Evolutionary conservation across 2,113 vertebrate genomes (phyloP).

Genomic region (Eclectus roratus): DNA sequence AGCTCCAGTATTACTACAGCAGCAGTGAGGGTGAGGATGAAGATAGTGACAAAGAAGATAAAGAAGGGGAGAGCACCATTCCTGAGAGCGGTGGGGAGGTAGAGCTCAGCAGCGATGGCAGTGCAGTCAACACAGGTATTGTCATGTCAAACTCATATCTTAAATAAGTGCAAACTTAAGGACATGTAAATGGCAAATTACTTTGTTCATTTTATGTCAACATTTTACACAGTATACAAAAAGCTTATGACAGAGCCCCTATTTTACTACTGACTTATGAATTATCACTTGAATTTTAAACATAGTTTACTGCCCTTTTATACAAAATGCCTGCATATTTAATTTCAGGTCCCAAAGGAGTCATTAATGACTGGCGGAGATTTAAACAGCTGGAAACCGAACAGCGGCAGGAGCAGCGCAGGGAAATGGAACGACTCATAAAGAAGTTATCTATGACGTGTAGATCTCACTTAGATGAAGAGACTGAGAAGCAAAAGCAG

Average conservation of each 20-base stretch:
- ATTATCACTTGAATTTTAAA: neutral
- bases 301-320: neutral
- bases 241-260: neutral
- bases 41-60: conserved; percentile 89
- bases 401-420: conserved; percentile 90
- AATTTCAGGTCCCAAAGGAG: conserved; percentile 91
- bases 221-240: neutral
- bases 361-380: conserved; percentile 96
- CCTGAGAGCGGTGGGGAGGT: conserved; percentile 67
- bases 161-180: neutral
- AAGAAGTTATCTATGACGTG: conserved; percentile 93
- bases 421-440: conserved; percentile 92
- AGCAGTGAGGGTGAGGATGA: conserved; percentile 96
- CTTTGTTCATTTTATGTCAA: neutral
- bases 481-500: conserved; percentile 85
- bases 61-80: conserved; percentile 74
- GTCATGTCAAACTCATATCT: fast-evolving
- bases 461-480: conserved; percentile 89
- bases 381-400: conserved; percentile 96
- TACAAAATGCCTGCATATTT: fast-evolving
- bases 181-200: neutral
- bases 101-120: conserved; percentile 84
- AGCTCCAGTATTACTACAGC: conserved; percentile 97
- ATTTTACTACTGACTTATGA: neutral
- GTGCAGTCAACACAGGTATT: conserved; percentile 91